phyloP scores from a whole-genome alignment of 2,888 invertebrate genomes.

The Pammene fasciana region DNA sequence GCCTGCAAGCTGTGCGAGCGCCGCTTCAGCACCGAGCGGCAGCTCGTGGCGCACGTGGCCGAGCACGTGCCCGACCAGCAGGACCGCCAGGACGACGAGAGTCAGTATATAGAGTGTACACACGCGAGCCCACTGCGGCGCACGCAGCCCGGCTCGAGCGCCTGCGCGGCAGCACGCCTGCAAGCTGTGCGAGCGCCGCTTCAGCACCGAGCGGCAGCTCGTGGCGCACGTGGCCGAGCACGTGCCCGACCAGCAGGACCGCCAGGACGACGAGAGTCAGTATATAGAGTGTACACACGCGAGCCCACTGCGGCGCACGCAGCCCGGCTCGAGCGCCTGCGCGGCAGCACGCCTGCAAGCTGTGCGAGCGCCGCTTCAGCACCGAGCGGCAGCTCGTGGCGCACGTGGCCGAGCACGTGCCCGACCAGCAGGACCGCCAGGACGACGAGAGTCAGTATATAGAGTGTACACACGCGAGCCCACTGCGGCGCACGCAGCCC shows the following conservation, averaged over 20 bases:
- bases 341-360: too few species aligned
- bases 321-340: too few species aligned
- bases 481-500: too few species aligned
- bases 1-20: slow-evolving; percentile 51
- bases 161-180: too few species aligned
- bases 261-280: slow-evolving; percentile 43
- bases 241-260: slow-evolving; percentile 42
- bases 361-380: slow-evolving; percentile 57
- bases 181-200: slow-evolving; percentile 55
- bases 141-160: too few species aligned
- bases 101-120: slow-evolving; percentile 30
- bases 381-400: slow-evolving; percentile 52
- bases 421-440: slow-evolving; percentile 42
- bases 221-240: slow-evolving; percentile 37
- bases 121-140: too few species aligned
- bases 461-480: too few species aligned
- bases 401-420: slow-evolving; percentile 38
- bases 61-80: slow-evolving; percentile 43
- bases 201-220: slow-evolving; percentile 56
- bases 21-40: slow-evolving; percentile 54
- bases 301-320: too few species aligned
- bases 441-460: slow-evolving; percentile 42
- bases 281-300: not conserved
- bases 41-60: slow-evolving; percentile 46
- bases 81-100: slow-evolving; percentile 41